These are phyloP conservation scores for Sitta carolinensis DNA, from an alignment of 2,797 vertebrate genomes.

Conservation along the genomic window DNA sequence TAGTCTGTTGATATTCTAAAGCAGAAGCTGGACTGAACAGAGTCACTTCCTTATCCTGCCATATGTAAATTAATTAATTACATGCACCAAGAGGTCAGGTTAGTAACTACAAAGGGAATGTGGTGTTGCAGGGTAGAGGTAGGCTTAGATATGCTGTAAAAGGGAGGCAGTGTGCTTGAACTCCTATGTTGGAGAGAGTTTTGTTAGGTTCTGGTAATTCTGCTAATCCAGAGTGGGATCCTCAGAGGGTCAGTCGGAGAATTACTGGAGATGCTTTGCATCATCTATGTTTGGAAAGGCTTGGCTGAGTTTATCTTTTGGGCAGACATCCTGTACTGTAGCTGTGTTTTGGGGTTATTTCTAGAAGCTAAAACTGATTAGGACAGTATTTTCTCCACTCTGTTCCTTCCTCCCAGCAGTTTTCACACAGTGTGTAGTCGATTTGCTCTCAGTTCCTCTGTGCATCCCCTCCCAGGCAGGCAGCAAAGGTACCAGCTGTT, in stretches of 20 bases:
- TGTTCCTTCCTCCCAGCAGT: not conserved
- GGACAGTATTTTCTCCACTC: not conserved
- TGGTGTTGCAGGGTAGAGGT: not conserved
- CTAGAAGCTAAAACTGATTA: not conserved
- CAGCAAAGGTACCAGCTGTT: not conserved
- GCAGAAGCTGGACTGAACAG: not conserved
- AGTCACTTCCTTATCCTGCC: not conserved
- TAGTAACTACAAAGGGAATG: not conserved
- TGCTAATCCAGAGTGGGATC: not conserved
- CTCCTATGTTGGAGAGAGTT: not conserved
- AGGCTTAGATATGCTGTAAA: not conserved
- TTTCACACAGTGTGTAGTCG: fast-evolving
- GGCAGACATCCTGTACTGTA: not conserved
- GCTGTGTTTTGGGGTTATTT: not conserved
- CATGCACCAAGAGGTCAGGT: not conserved
- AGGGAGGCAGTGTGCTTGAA: not conserved
- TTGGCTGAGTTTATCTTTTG: not conserved
- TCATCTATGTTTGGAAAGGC: not conserved
- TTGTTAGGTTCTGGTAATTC: not conserved
- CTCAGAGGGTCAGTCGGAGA: not conserved
- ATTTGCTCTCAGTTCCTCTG: not conserved
- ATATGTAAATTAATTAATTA: not conserved
- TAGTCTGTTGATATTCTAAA: not conserved
- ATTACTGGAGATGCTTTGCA: not conserved
- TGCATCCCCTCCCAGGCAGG: not conserved